A percentile compares a stretch with the other conserved stretches of the same genome.
These are phyloP conservation scores for Eulithis prunata DNA, from an alignment of 2,888 invertebrate genomes.

Conservation along the genomic window DNA sequence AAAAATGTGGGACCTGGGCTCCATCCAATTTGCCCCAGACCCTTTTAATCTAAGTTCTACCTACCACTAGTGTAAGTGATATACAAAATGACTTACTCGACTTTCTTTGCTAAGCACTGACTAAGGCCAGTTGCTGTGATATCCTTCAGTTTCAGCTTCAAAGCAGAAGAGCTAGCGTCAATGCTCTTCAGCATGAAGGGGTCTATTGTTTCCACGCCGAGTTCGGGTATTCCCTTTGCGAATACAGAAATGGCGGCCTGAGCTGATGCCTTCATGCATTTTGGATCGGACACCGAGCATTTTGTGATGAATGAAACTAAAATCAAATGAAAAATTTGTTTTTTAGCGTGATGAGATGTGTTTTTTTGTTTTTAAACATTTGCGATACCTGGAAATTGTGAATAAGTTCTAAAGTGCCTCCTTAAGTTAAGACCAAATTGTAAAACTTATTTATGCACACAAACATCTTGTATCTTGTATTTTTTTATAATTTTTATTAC, in stretches of 20 bases:
- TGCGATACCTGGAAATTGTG: too few species aligned
- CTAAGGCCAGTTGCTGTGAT: conserved; percentile 54
- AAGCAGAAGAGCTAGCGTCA: conserved; percentile 49
- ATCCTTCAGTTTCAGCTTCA: conserved; percentile 54
- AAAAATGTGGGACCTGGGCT: too few species aligned
- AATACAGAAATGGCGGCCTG: conserved; percentile 43
- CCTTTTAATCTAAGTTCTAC: too few species aligned
- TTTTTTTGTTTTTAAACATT: too few species aligned
- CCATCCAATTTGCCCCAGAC: too few species aligned
- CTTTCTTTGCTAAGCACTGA: conserved; percentile 52
- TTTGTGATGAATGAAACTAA: conserved; percentile 53
- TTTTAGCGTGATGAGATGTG: too few species aligned
- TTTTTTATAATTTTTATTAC: too few species aligned
- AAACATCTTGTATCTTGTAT: too few species aligned
- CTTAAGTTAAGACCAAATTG: too few species aligned
- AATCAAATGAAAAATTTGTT: conserved; percentile 6
- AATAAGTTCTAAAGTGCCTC: too few species aligned
- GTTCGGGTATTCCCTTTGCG: conserved; percentile 46
- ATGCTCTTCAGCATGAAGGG: conserved; percentile 53
- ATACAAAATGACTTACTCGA: conserved; percentile 59
- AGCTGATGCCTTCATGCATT: conserved; percentile 49
- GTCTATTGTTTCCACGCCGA: conserved; percentile 50
- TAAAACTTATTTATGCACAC: too few species aligned
- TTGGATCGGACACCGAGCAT: conserved; percentile 45
- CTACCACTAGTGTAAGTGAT: too few species aligned